Evolutionary conservation across 2,888 invertebrate genomes (phyloP), one percentile per base, ranked within the genome.

Genomic region (Apomyelois bistriatella): DNA sequence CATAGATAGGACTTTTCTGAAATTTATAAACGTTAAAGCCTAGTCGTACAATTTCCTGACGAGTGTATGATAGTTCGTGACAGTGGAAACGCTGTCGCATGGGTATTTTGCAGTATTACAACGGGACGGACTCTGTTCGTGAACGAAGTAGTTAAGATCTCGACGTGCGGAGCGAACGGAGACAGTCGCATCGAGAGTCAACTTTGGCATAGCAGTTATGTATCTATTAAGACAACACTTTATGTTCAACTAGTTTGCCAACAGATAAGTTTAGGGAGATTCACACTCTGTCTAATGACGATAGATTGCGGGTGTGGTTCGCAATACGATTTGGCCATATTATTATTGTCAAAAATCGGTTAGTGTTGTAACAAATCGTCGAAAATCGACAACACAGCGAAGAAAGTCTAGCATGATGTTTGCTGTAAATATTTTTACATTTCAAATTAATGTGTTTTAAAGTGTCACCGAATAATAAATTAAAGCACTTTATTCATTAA

Each of bases 21-120:
- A 89, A 88, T 88, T 86, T 88, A 88, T 88, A 82, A 87, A 87
- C 76, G 88, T 88, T 88, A 79, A 77, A 76, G 77, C 70, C 74
- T 83, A 79, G 82, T 85, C 74, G 76, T 79, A 78, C 73, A 69
- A 66, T 76, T 76, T 74, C 72, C 70, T 68, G 66, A 64, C 66
- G 66, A 64, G 63, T 59, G 66, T 70, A 66, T 64, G 68, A 61
- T 59, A 58, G 65, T 66, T 55, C 58, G 52, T 51, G 61, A 58
- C 60, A 61, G 53, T 52, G 53, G 60, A 59, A 46, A 60, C 57
- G 65, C 62, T 63, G 61, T 56, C 62, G 60, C 61, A 59, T 65
- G 64, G 66, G 68, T 76, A 75, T 75, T 76, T 65, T 72, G 71
- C 82, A 83, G 82, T 85, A 82, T 85, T 83, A 80, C 66, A 59